Base-by-base conservation (phyloP, 1,140 invertebrate genomes). In the Ylistrum balloti region DNA sequence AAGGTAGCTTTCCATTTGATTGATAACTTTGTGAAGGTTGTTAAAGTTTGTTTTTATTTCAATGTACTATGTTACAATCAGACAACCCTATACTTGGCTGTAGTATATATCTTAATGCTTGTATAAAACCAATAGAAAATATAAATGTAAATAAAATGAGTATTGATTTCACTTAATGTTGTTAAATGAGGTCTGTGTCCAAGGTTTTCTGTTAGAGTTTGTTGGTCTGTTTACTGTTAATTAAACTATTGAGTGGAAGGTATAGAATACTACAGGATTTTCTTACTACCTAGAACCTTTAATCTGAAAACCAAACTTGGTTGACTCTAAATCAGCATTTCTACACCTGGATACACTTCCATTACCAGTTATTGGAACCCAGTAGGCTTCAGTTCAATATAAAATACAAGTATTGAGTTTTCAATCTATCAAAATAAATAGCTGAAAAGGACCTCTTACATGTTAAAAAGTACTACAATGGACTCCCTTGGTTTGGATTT, bases 291-390 rank as follows among this genome's bases (percentile, higher is more conserved):
- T 28, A 74, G 56, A 74, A n/a, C 22, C 5, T 74, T 7, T 74
- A 28, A 74, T 74, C 56, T 74, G n/a, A 74, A 74, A 74, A 74
- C 56, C 56, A 74, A 74, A 74, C 56, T 74, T 74, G 22, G 56
- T 74, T 5, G 56, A 28, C 56, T 74, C 56, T 74, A 28, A 74
- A 74, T 74, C 56, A 74, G 9, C n/a, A 17, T 74, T 5, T 1
- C 22, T 17, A 74, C 56, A 74, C 56, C 56, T 74, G 56, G 28
- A 74, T 74, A 74, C 56, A 74, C 56, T 28, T 74, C n/a, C 22
- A 9, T 74, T 22, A 22, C n/a, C 56, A 74, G 13, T 74, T 28
- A 1, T 9, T 74, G 56, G 56, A 11, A 17, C 56, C 56, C 56
- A 7, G 22, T 74, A 74, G 56, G 22, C 56, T 28, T 74, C 45